Percentiles rank a stretch among this genome's conserved stretches.
Conservation (phyloP, 2,797 vertebrate species). For the Rhynchonycteris naso region DNA sequence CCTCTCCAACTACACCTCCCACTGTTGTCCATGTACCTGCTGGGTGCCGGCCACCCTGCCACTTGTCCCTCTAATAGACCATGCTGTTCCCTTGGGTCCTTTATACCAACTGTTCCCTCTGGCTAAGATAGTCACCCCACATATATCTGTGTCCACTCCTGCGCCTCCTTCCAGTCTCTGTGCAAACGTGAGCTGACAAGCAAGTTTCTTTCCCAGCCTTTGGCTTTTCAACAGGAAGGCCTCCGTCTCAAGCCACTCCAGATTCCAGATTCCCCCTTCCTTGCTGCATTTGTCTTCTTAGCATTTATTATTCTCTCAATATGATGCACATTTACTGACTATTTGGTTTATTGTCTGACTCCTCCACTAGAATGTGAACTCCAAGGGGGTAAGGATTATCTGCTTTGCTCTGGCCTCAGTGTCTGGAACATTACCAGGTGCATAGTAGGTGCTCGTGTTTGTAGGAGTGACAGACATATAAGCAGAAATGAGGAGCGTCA, state of each 20-base stretch:
- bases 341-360: background rate
- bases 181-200: background rate
- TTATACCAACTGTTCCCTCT: background rate
- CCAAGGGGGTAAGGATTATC: background rate
- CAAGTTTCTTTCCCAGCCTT: background rate
- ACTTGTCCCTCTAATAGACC: background rate
- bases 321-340: background rate
- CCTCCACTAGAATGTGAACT: background rate
- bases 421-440: background rate
- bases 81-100: background rate
- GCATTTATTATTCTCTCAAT: background rate
- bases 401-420: background rate
- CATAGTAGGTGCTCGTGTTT: background rate
- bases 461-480: background rate
- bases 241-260: no score
- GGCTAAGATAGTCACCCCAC: background rate
- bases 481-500: background rate
- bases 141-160: background rate
- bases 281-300: background rate
- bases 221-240: background rate
- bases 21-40: background rate
- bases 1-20: background rate
- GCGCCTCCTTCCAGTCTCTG: background rate
- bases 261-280: background rate
- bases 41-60: background rate